Evolutionary conservation across 1,140 invertebrate genomes (phyloP).

Genomic region (Aphaenogaster ashmeadi): DNA sequence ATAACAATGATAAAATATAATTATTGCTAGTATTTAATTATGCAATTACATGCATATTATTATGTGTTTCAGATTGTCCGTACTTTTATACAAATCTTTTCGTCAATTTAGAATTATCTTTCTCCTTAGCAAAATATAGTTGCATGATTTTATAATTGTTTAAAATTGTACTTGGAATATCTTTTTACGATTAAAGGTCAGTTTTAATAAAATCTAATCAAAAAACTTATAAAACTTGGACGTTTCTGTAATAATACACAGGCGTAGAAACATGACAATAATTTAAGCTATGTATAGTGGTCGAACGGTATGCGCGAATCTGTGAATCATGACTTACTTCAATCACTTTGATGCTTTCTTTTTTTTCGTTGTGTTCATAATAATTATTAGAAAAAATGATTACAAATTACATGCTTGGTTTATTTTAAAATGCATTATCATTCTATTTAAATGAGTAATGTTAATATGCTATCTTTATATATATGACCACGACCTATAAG

Average conservation of each 20-base stretch:
- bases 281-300: neutral
- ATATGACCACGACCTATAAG: neutral
- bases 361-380: neutral
- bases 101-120: neutral
- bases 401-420: neutral
- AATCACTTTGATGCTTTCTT: neutral
- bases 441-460: slow-evolving; percentile 47
- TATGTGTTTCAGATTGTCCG: neutral
- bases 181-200: neutral
- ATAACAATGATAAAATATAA: neutral
- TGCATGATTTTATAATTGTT: neutral
- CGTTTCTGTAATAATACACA: neutral
- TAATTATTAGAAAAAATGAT: neutral
- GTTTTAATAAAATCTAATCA: neutral
- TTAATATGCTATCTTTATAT: slow-evolving; percentile 51
- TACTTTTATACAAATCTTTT: neutral
- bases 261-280: neutral
- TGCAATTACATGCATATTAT: neutral
- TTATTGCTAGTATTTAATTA: neutral
- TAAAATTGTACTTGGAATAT: neutral
- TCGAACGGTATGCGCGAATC: neutral
- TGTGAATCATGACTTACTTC: neutral
- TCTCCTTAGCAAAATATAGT: neutral
- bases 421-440: slow-evolving; percentile 40
- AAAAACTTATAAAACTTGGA: neutral